phyloP scores from a whole-genome alignment of 2,888 invertebrate species.

The Beris morrisii region DNA sequence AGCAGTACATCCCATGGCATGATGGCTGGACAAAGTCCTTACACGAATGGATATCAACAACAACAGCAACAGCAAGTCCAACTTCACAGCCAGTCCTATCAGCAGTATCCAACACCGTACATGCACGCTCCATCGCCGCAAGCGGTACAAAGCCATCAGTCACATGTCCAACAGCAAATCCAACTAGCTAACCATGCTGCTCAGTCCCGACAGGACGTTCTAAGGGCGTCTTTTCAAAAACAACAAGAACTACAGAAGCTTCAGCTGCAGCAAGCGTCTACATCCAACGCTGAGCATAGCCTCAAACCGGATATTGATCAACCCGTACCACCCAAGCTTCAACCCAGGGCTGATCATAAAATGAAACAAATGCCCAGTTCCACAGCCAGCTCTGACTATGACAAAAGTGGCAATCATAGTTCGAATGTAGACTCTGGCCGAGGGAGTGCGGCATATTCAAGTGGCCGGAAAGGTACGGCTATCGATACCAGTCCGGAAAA shows the following conservation, averaged over 20 bases:
- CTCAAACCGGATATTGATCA: slow-evolving; percentile 44
- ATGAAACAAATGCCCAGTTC: slow-evolving; percentile 59
- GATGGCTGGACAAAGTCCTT: background rate
- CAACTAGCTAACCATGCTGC: slow-evolving; percentile 40
- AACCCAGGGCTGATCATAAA: slow-evolving; percentile 33
- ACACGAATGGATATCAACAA: slow-evolving; percentile 7
- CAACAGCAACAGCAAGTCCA: slow-evolving; percentile 26
- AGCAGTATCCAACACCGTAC: slow-evolving; percentile 36
- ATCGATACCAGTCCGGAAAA: slow-evolving; percentile 63
- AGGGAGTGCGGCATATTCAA: slow-evolving; percentile 79
- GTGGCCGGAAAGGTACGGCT: slow-evolving; percentile 63
- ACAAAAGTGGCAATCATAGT: slow-evolving; percentile 73
- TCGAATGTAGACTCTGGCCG: slow-evolving; percentile 78
- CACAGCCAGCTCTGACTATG: slow-evolving; percentile 72
- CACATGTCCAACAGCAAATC: slow-evolving; percentile 29
- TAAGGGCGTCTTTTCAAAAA: slow-evolving; percentile 40
- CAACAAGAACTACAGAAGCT: slow-evolving; percentile 38
- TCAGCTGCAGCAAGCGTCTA: slow-evolving; percentile 38
- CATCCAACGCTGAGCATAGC: slow-evolving; percentile 25
- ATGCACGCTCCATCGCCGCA: slow-evolving; percentile 35
- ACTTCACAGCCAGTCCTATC: slow-evolving; percentile 11
- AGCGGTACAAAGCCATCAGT: slow-evolving; percentile 34
- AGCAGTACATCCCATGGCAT: slow-evolving; percentile 25
- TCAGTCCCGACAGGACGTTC: slow-evolving; percentile 47
- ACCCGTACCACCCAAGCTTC: slow-evolving; percentile 41